Evolutionary conservation across 2,888 invertebrate genomes (phyloP), one percentile per base, ranked within the genome.

Genomic region (Neria commutata): DNA sequence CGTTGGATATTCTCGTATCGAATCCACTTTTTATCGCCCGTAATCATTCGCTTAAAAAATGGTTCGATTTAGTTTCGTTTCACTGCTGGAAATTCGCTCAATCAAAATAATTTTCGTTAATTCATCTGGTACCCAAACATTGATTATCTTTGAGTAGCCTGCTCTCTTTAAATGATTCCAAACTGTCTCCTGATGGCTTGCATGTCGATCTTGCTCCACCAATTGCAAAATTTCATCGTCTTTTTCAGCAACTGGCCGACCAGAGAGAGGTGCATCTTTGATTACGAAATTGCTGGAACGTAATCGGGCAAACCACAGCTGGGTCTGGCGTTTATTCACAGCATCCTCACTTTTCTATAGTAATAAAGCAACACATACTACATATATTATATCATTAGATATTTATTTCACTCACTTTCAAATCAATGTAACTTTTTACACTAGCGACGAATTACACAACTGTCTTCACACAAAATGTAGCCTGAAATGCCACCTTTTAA

Each of bases 151-250:
- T 29, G 5, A 10, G 29, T 26, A 49, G 11, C 49, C 49, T n/a
- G 49, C 25, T 16, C 16, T 49, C 4, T 26, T 29, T 17, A 49
- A 26, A 26, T 49, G 25, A 16, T 49, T 49, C 49, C 25, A 49
- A 56, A 37, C 23, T 23, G 51, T 56, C n/a, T 45, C 21, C n/a
- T 29, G 50, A 23, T 42, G 2, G 51, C 45, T 45, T 24, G 34
- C 2, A 17, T 33, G 29, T 2, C 37, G 24, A 16, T 37, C 37
- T 4, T 8, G 16, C 11, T 37, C 37, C 4, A 37, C n/a, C 14
- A 14, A 14, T 37, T 37, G 11, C 37, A 37, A 14, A 14, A 37
- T 37, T 37, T 37, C 16, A 8, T 37, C 37, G 37, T 14, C 37
- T 14, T 37, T 37, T 37, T 37, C 37, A n/a, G n/a, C 37, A n/a